Percentiles rank a stretch among this genome's conserved stretches.
These are phyloP conservation scores for Catamblyrhynchus diadema DNA, from an alignment of 2,797 vertebrate species.

Conservation along the genomic window DNA sequence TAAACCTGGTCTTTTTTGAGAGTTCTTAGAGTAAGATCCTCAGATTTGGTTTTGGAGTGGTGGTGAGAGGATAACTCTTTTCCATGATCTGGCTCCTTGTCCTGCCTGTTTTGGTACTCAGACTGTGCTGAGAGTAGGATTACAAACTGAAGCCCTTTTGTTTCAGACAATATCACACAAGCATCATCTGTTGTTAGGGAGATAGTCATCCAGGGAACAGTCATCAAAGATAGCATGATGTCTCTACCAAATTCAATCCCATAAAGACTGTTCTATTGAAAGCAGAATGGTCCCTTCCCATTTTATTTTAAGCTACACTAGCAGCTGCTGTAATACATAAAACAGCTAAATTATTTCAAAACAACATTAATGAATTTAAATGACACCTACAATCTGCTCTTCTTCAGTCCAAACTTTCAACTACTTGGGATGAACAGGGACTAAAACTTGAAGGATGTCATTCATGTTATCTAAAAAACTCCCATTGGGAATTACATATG, in stretches of 20 bases:
- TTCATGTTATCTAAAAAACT: background rate
- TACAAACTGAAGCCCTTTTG: conserved; percentile 16
- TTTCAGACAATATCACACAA: conserved; percentile 25
- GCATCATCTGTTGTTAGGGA: conserved; percentile 45
- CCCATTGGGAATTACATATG: background rate
- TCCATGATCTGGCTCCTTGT: background rate
- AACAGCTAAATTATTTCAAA: conserved; percentile 22
- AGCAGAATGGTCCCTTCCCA: background rate
- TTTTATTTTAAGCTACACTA: conserved; percentile 37
- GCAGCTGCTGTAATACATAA: conserved; percentile 35
- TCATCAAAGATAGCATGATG: background rate
- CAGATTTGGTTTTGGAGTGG: background rate
- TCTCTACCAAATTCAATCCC: background rate
- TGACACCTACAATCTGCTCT: background rate
- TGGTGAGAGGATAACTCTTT: background rate
- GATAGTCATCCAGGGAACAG: conserved; percentile 36
- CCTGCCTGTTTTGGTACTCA: background rate
- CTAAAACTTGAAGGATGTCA: background rate
- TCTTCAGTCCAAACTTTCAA: background rate
- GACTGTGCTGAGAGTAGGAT: background rate
- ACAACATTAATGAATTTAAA: conserved; percentile 49
- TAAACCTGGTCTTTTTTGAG: background rate
- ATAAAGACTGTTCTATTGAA: background rate
- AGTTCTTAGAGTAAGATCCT: background rate
- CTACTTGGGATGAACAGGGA: background rate